Evolutionary conservation across 2,888 invertebrate genomes (phyloP), one percentile per base, ranked within the genome.

Genomic region (Pollenia labialis): DNA sequence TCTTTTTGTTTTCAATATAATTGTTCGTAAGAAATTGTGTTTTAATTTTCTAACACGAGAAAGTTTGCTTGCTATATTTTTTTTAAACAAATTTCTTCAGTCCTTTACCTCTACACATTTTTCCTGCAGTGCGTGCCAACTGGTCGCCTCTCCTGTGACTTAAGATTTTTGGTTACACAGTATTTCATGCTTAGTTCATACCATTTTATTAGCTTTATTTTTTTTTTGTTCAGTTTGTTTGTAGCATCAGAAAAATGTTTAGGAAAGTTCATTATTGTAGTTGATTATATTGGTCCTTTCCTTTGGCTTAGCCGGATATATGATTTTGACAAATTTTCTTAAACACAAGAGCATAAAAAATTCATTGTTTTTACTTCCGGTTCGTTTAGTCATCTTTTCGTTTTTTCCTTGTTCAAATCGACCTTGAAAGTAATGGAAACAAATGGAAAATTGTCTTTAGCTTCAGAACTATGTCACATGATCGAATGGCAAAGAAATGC

Each of bases 161-260:
- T 6, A 14, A 23, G 4, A 1, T 42, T 72, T 40, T 58, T 46
- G 8, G 12, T 14, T 60, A 74, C 42, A 75, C 52, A 56, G 46
- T 44, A 56, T 81, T 80, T 64, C 32, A 80, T 77, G 40, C 46
- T 82, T 44, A 54, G 52, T 85, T 85, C 75, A 64, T 71, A 42
- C 18, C 54, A 69, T n/a, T 52, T 18, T 58, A 71, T 74, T 74
- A 54, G 18, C 16, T 56, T 16, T 64, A 42, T 18, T 18, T 2
- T 69, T 54, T 64, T 18, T 32, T 75, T 40, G 4, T 42, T 58
- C 32, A 32, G 32, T 14, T 48, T 62, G 18, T 42, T 69, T 14
- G 11, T 32, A 44, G 44, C 23, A 66, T 76, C 16, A 68, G 12
- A 56, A 42, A 58, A 50, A 40, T 46, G 11, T 1, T 23, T 42